Conservation (phyloP, 2,797 vertebrate genomes). For the Neosalanx taihuensis region DNA sequence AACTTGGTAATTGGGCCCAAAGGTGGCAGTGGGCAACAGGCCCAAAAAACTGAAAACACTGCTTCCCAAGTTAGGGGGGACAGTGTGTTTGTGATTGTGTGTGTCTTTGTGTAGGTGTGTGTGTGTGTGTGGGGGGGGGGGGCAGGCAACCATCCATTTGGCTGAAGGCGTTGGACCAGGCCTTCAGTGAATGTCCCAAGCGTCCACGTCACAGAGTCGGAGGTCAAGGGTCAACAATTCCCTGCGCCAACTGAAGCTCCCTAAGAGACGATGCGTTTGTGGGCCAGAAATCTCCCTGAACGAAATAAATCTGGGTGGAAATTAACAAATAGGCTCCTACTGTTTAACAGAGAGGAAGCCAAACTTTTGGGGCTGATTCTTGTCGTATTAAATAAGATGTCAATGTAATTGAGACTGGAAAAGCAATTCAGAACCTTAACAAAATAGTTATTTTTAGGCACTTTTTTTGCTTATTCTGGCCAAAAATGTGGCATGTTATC, state of each 20-base stretch:
- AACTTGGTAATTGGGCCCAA: conserved; percentile 77
- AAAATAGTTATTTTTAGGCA: no score
- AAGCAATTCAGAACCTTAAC: no score
- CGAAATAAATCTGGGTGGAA: conserved; percentile 15
- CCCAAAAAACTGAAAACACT: conserved; percentile 57
- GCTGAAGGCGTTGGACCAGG: conserved; percentile 68
- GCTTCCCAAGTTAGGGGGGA: conserved; percentile 37
- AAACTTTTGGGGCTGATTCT: conserved; percentile 42
- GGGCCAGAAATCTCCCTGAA: conserved; percentile 27
- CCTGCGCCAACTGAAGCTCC: conserved; percentile 38
- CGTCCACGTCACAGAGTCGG: conserved; percentile 36
- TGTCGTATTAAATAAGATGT: not conserved
- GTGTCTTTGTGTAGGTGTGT: not conserved
- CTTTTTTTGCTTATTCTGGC: not conserved
- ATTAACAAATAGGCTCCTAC: conserved; percentile 35
- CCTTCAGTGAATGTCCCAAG: conserved; percentile 53
- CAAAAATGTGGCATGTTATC: no score
- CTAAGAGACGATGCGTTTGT: conserved; percentile 38
- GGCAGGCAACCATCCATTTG: conserved; percentile 74
- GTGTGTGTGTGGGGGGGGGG: conserved; percentile 14
- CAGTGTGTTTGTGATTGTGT: conserved; percentile 19
- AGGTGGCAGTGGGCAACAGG: conserved; percentile 74
- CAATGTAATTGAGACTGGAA: no score
- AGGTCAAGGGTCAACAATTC: conserved; percentile 52
- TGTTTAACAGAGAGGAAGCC: conserved; percentile 24